Percentiles rank a stretch among this genome's conserved stretches.
phyloP scores from a whole-genome alignment of 2,113 vertebrate genomes.

The Salvator merianae region DNA sequence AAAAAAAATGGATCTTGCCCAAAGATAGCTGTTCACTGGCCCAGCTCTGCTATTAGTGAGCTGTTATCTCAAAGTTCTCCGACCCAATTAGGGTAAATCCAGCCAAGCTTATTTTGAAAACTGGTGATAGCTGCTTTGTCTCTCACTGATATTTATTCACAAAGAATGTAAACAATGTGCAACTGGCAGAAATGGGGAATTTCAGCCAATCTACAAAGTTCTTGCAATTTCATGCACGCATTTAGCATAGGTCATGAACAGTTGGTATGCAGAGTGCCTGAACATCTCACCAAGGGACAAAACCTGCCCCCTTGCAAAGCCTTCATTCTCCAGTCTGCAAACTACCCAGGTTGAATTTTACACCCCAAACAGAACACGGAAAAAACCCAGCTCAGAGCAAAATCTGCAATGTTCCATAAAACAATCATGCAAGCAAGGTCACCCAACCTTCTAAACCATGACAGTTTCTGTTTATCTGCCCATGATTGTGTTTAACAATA shows the following conservation, averaged over 20 bases:
- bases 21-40: not conserved
- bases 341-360: not conserved
- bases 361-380: not conserved
- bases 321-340: not conserved
- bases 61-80: slow-evolving; percentile 5
- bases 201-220: not conserved
- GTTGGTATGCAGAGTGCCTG: not conserved
- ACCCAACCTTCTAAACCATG: not conserved
- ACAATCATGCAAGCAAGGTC: not conserved
- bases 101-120: not conserved
- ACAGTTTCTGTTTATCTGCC: not conserved
- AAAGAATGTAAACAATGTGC: not conserved
- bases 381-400: not conserved
- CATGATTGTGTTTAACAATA: not conserved
- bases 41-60: not conserved
- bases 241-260: not conserved
- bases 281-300: not conserved
- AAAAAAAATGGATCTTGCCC: not conserved
- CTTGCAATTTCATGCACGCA: not conserved
- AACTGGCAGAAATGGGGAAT: too few species aligned
- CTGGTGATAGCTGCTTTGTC: not conserved
- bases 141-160: not conserved
- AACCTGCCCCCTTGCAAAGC: not conserved
- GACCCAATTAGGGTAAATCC: not conserved
- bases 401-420: not conserved